phyloP scores from a whole-genome alignment of 2,113 vertebrate species.

The Gymnogyps californianus region DNA sequence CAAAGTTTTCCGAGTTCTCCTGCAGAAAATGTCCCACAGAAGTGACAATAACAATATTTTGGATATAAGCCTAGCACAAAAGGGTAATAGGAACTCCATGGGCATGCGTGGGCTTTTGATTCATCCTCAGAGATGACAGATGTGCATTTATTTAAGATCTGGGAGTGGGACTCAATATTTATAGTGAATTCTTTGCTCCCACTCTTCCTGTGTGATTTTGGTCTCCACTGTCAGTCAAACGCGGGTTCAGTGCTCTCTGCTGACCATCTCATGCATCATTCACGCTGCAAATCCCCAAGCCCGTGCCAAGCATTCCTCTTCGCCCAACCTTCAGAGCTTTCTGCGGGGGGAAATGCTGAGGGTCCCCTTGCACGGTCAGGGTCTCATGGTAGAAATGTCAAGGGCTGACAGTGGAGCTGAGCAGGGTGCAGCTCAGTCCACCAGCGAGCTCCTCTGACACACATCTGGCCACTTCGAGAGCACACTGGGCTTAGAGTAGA shows the following conservation, averaged over 20 bases:
- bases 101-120: slow-evolving; percentile 47
- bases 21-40: slow-evolving; percentile 2
- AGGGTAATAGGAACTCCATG: slow-evolving; percentile 43
- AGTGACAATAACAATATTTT: slow-evolving; percentile 51
- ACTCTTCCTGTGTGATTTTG: neutral
- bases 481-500: rapidly evolving
- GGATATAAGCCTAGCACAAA: slow-evolving; percentile 57
- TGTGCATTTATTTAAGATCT: slow-evolving; percentile 36
- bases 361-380: rapidly evolving
- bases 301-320: neutral
- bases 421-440: neutral
- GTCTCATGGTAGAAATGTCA: rapidly evolving
- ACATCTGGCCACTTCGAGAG: neutral
- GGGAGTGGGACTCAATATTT: slow-evolving; percentile 14
- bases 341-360: neutral
- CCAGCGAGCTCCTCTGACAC: neutral
- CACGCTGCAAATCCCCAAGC: neutral
- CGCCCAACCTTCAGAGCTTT: too few species aligned
- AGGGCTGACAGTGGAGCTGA: neutral
- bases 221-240: neutral
- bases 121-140: slow-evolving; percentile 48
- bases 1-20: neutral
- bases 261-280: neutral
- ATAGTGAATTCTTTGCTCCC: neutral
- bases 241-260: rapidly evolving